phyloP scores from a whole-genome alignment of 2,113 vertebrate genomes.

The Rhynchopsitta pachyrhyncha region DNA sequence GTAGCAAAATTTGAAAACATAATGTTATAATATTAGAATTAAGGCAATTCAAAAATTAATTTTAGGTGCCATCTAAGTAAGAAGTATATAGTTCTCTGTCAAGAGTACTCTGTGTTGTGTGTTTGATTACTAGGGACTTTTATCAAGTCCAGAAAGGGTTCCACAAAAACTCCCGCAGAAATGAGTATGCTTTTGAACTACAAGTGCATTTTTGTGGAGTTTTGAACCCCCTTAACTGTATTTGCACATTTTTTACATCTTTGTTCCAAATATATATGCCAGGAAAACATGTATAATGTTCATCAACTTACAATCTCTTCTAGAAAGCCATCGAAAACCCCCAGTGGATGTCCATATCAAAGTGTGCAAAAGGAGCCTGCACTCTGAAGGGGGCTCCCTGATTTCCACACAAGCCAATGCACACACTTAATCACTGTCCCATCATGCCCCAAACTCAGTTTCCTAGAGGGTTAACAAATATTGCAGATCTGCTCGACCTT shows the following conservation, averaged over 20 bases:
- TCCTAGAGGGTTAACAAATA: background rate
- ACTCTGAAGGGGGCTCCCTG: background rate
- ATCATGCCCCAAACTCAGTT: background rate
- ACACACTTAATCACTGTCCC: background rate
- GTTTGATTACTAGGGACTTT: background rate
- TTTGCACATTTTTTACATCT: background rate
- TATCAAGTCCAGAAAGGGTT: background rate
- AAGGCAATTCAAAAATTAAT: background rate
- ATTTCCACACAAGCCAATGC: background rate
- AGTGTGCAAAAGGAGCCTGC: background rate
- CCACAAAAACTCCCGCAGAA: background rate
- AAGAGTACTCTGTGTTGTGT: background rate
- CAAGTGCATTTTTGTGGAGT: background rate
- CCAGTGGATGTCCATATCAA: background rate
- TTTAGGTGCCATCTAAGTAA: background rate
- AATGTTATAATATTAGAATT: background rate
- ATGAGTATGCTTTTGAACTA: background rate
- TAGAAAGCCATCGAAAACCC: background rate
- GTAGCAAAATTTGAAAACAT: background rate
- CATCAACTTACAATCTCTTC: background rate
- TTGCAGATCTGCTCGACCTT: background rate
- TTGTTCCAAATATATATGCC: background rate
- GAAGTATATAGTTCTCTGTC: background rate
- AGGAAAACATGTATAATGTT: background rate
- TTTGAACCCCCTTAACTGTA: background rate